Percentiles rank a stretch among this genome's conserved stretches.
phyloP scores from a whole-genome alignment of 2,797 vertebrate genomes.

The Takifugu rubripes region DNA sequence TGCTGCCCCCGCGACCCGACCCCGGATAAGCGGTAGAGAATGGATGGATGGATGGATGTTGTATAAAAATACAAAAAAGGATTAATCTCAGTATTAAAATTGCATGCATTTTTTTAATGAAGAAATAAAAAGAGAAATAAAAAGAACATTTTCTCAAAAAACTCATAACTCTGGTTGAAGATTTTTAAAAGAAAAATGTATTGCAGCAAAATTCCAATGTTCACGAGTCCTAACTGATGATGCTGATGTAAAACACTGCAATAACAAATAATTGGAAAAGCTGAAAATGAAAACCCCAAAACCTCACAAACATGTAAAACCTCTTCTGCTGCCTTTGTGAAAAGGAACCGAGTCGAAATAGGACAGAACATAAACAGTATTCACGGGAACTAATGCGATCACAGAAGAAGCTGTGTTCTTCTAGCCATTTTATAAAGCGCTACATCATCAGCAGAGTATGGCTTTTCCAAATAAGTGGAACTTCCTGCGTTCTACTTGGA shows the following conservation, averaged over 20 bases:
- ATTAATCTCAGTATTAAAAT: conserved; percentile 8
- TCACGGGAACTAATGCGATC: conserved; percentile 8
- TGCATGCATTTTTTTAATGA: conserved; percentile 15
- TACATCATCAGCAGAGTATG: conserved; percentile 4
- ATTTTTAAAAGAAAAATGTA: background rate
- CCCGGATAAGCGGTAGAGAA: too few species aligned
- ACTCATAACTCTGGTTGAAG: background rate
- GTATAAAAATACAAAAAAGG: too few species aligned
- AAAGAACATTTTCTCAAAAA: background rate
- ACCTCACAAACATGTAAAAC: conserved; percentile 42
- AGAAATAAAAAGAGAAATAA: conserved; percentile 9
- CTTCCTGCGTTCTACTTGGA: background rate
- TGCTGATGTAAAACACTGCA: conserved; percentile 7
- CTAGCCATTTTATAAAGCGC: background rate
- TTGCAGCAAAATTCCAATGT: conserved; percentile 15
- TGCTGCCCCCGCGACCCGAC: too few species aligned
- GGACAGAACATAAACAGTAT: background rate
- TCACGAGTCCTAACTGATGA: background rate
- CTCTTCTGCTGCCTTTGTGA: conserved; percentile 29
- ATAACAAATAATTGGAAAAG: conserved; percentile 15
- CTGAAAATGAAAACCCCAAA: conserved; percentile 5
- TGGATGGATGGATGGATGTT: too few species aligned
- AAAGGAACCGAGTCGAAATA: conserved; percentile 11
- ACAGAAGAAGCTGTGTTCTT: background rate
- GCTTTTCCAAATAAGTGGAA: conserved; percentile 5